Percentiles rank a stretch among this genome's conserved stretches.
These are phyloP conservation scores for Psilopogon haemacephalus DNA, from an alignment of 2,113 vertebrate species.

Conservation along the genomic window DNA sequence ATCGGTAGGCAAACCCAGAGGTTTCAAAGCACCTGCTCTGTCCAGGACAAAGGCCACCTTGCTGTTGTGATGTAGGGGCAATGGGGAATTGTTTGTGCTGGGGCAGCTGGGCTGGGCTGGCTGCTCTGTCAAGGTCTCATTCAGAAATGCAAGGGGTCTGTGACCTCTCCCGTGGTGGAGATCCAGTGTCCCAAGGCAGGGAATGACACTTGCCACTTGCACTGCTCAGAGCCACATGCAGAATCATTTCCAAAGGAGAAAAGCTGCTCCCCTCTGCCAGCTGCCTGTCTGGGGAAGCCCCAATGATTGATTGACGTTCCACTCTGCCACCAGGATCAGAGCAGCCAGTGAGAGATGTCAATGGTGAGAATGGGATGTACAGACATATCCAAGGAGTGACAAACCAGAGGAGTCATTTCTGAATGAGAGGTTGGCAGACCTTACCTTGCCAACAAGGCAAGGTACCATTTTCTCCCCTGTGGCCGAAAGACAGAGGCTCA, in stretches of 20 bases:
- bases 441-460: background rate
- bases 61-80: accelerated
- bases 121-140: background rate
- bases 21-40: background rate
- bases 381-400: background rate
- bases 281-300: background rate
- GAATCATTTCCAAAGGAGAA: background rate
- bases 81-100: background rate
- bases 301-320: accelerated
- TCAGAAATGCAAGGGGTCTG: background rate
- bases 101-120: background rate
- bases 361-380: background rate
- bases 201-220: background rate
- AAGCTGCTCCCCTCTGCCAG: background rate
- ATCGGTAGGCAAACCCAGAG: background rate
- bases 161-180: background rate
- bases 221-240: background rate
- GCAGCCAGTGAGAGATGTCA: background rate
- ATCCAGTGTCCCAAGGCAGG: background rate
- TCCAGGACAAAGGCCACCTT: background rate
- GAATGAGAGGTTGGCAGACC: background rate
- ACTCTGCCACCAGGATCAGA: background rate
- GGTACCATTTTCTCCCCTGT: background rate
- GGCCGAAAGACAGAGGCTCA: background rate
- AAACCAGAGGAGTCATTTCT: background rate